These are phyloP conservation scores for Leptopilina syphax DNA, from an alignment of 2,888 invertebrate genomes.

Conservation along the genomic window DNA sequence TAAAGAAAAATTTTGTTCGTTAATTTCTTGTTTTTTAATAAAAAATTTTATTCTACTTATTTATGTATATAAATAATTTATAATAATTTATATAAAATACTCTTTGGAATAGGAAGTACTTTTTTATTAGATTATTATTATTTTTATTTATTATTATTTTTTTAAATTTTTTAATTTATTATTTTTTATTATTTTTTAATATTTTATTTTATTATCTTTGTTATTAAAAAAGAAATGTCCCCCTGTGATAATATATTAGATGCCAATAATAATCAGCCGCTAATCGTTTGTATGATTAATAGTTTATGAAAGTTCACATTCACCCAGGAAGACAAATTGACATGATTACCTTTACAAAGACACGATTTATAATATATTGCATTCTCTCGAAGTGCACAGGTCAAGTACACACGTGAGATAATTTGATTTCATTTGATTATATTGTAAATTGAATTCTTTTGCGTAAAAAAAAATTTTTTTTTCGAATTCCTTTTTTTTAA, in stretches of 20 bases:
- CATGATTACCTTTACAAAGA: constrained; percentile 53
- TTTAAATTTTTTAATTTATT: background rate
- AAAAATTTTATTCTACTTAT: too few relatives aligned
- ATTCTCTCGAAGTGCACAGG: constrained; percentile 25
- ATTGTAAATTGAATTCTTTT: background rate
- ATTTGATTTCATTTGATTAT: background rate
- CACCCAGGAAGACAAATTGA: constrained; percentile 50
- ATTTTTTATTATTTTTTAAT: too few relatives aligned
- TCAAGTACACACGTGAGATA: constrained; percentile 39
- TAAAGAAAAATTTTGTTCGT: too few relatives aligned
- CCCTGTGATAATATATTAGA: too few relatives aligned
- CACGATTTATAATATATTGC: constrained; percentile 49
- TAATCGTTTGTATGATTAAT: background rate
- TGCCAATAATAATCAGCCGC: too few relatives aligned
- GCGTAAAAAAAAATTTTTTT: background rate
- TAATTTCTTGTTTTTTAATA: too few relatives aligned
- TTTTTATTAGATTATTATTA: too few relatives aligned
- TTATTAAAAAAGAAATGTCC: background rate
- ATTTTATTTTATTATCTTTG: background rate
- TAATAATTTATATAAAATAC: too few relatives aligned
- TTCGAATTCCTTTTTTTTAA: too few relatives aligned
- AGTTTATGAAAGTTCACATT: constrained; percentile 31
- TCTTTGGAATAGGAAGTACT: too few relatives aligned
- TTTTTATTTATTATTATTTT: too few relatives aligned
- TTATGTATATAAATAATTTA: too few relatives aligned